phyloP scores from a whole-genome alignment of 1,140 invertebrate genomes.

The Diorhabda elongata region DNA sequence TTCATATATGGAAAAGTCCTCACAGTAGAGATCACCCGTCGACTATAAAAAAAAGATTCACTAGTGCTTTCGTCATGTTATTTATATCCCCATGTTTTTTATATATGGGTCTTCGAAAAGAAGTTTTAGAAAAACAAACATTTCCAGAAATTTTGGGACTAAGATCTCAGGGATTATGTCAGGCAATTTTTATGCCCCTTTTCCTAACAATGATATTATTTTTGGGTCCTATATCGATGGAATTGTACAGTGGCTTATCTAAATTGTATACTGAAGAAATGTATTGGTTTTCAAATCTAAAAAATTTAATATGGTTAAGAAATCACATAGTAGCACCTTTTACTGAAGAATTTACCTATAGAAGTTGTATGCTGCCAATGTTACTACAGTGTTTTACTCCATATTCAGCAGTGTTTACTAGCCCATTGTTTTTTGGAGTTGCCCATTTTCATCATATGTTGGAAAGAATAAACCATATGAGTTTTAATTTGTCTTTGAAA shows the following conservation, averaged over 20 bases:
- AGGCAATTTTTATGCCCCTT: conserved; percentile 71
- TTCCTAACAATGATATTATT: conserved; percentile 80
- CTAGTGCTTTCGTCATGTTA: conserved; percentile 78
- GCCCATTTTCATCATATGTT: conserved; percentile 91
- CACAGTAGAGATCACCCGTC: conserved; percentile 77
- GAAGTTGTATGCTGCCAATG: conserved; percentile 90
- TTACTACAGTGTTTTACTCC: conserved; percentile 79
- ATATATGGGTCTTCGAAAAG: conserved; percentile 62
- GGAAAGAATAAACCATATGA: conserved; percentile 66
- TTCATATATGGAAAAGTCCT: conserved; percentile 77
- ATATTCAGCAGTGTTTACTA: conserved; percentile 72
- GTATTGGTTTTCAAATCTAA: conserved; percentile 33
- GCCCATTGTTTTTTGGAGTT: conserved; percentile 88
- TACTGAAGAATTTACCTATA: conserved; percentile 85
- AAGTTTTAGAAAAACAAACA: conserved; percentile 56
- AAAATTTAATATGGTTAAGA: conserved; percentile 79
- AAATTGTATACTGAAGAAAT: conserved; percentile 57
- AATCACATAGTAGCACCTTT: conserved; percentile 88
- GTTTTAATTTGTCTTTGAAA: conserved; percentile 62
- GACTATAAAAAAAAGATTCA: conserved; percentile 83
- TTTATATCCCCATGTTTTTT: conserved; percentile 73
- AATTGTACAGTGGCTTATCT: conserved; percentile 64
- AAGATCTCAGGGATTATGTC: conserved; percentile 65
- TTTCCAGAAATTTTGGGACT: conserved; percentile 75
- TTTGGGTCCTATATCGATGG: conserved; percentile 74